Percentiles rank a stretch among this genome's conserved stretches.
These are phyloP conservation scores for Ephestia elutella DNA, from an alignment of 1,140 invertebrate genomes.

Conservation along the genomic window DNA sequence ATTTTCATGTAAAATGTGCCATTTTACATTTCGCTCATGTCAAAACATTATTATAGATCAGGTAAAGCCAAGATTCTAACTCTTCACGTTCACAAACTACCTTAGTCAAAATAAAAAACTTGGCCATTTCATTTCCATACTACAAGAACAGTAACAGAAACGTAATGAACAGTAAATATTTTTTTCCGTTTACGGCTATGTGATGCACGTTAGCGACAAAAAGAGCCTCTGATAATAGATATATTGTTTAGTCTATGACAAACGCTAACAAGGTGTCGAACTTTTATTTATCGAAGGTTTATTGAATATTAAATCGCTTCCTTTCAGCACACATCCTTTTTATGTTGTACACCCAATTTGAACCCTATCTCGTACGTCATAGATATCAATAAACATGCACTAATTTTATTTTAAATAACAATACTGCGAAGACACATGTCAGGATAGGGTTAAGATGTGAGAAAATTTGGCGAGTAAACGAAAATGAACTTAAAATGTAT, in stretches of 20 bases:
- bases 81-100: no score
- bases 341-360: conserved; percentile 12
- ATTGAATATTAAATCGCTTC: conserved; percentile 52
- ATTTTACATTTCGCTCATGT: no score
- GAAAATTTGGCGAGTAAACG: background rate
- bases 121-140: no score
- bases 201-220: no score
- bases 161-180: no score
- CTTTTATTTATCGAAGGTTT: conserved; percentile 45
- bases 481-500: background rate
- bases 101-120: no score
- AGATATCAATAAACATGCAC: background rate
- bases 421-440: conserved; percentile 23
- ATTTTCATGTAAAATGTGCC: no score
- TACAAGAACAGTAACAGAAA: no score
- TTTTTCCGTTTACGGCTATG: no score
- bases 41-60: no score
- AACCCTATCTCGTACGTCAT: conserved; percentile 11
- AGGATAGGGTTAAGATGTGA: conserved; percentile 4
- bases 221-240: background rate
- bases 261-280: conserved; percentile 46
- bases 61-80: no score
- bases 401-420: background rate
- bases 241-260: conserved; percentile 32
- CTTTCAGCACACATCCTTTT: background rate